A percentile compares a stretch with the other conserved stretches of the same genome.
Evolutionary conservation across 2,113 vertebrate genomes (phyloP).

Genomic region (Acanthisitta chloris): DNA sequence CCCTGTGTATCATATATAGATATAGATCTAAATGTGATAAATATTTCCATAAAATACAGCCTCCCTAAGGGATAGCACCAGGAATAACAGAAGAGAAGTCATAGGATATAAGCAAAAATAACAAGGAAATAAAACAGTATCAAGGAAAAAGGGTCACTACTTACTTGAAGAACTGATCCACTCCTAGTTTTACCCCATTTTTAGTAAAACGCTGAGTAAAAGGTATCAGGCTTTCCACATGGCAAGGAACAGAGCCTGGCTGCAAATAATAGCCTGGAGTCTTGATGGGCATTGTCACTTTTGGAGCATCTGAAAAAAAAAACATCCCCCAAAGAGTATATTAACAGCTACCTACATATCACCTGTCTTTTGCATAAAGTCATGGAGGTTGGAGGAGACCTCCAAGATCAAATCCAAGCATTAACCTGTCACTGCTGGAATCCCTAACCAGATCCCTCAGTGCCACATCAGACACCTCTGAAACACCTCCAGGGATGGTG

Average conservation of each 20-base stretch:
- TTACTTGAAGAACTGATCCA: slow-evolving; percentile 90
- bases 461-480: too few species aligned
- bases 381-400: too few species aligned
- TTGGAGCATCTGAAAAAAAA: slow-evolving; percentile 79
- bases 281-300: slow-evolving; percentile 84
- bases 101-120: neutral
- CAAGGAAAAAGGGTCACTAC: neutral
- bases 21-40: neutral
- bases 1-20: neutral
- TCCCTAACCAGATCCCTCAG: too few species aligned
- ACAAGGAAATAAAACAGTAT: neutral
- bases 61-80: neutral
- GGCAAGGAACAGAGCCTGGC: slow-evolving; percentile 81
- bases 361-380: neutral
- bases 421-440: too few species aligned
- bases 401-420: too few species aligned
- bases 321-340: neutral
- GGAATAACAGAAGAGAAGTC: neutral
- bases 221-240: slow-evolving; percentile 90
- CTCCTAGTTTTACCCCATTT: slow-evolving; percentile 83
- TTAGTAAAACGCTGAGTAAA: slow-evolving; percentile 86
- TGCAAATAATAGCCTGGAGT: slow-evolving; percentile 93
- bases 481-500: too few species aligned
- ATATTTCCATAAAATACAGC: neutral
- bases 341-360: neutral